Percentiles rank a stretch among this genome's conserved stretches.
Conservation (phyloP, 2,888 invertebrate species). For the Scaptodrosophila latifasciaeformis region DNA sequence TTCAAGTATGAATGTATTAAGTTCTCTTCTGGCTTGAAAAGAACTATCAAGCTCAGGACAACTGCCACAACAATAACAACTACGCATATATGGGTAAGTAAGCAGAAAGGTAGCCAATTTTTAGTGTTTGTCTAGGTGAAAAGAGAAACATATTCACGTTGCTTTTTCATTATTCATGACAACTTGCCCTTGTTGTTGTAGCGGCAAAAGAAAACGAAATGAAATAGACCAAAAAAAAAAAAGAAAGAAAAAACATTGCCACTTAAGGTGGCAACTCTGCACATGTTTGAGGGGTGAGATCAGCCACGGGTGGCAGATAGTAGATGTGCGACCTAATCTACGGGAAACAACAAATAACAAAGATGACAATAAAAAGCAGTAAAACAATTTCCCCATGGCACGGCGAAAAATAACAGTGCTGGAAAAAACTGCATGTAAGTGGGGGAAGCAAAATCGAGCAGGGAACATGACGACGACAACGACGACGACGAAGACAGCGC, state of each 20-base stretch:
- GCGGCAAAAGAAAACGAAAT: slow-evolving; percentile 43
- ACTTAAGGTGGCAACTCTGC: not conserved
- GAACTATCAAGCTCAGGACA: no score
- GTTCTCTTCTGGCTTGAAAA: no score
- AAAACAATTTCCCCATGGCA: slow-evolving; percentile 54
- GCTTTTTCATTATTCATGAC: slow-evolving; percentile 67
- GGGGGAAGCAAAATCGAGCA: slow-evolving; percentile 2
- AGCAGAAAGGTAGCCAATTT: no score
- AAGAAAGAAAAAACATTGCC: slow-evolving; percentile 9
- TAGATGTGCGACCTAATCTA: not conserved
- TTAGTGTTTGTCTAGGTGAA: slow-evolving; percentile 3
- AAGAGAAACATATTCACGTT: slow-evolving; percentile 62
- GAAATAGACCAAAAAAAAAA: slow-evolving; percentile 32
- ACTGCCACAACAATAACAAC: slow-evolving; percentile 12
- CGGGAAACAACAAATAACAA: slow-evolving; percentile 50
- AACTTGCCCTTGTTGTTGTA: slow-evolving; percentile 58
- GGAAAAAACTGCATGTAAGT: slow-evolving; percentile 23
- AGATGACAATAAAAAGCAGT: slow-evolving; percentile 68
- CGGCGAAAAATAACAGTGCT: no score
- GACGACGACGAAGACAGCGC: no score
- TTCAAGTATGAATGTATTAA: no score
- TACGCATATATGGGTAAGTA: no score
- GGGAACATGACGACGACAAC: slow-evolving; percentile 20
- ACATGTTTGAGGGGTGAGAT: slow-evolving; percentile 9
- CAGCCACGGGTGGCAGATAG: not conserved